phyloP scores from a whole-genome alignment of 2,797 vertebrate genomes.

The Notamacropus eugenii region DNA sequence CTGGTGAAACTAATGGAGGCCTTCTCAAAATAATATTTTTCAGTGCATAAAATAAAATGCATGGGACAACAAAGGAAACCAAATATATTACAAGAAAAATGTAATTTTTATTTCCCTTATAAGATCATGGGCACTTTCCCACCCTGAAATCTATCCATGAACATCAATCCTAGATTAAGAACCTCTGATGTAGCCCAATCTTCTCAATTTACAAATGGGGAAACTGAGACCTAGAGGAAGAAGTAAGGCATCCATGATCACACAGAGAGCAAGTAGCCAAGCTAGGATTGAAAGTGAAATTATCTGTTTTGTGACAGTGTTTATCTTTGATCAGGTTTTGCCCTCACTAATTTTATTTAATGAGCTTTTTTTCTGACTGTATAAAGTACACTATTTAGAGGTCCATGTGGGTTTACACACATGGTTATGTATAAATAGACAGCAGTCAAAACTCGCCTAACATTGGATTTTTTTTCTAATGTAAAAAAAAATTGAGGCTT shows the following conservation, averaged over 20 bases:
- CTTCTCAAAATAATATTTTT: background rate
- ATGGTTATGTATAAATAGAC: background rate
- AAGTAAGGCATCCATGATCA: background rate
- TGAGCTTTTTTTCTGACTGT: constrained; percentile 30
- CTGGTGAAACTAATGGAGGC: background rate
- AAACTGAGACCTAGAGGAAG: background rate
- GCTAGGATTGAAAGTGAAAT: background rate
- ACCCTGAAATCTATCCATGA: background rate
- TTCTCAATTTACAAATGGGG: background rate
- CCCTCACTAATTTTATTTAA: constrained; percentile 31
- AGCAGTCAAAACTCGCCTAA: constrained; percentile 30
- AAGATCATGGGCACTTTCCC: background rate
- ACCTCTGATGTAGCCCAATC: background rate
- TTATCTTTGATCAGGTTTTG: constrained; percentile 41
- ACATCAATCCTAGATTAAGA: background rate
- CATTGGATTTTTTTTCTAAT: background rate
- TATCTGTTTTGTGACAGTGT: constrained; percentile 29
- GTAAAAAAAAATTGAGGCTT: constrained; percentile 1
- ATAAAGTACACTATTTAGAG: constrained; percentile 48
- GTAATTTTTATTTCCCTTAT: background rate
- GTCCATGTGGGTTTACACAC: background rate
- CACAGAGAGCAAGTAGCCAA: background rate
- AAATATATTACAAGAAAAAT: background rate
- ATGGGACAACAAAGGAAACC: background rate
- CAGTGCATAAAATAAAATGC: background rate